Evolutionary conservation across 2,888 invertebrate genomes (phyloP).

Genomic region (Xylocampa areola): DNA sequence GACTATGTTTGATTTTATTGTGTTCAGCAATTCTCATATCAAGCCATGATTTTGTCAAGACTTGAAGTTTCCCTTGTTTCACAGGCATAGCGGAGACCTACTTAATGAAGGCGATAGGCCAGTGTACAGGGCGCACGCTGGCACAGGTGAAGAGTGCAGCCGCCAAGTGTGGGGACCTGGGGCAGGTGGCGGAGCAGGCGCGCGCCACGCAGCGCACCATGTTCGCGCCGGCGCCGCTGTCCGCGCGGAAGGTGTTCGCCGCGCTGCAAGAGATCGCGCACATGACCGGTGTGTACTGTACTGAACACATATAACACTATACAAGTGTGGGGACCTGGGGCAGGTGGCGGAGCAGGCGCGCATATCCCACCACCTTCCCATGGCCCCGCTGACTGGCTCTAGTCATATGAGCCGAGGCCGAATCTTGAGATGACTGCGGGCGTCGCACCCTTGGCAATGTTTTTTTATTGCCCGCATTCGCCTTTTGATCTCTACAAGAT

Average conservation of each 20-base stretch:
- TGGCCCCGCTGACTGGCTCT: slow-evolving; percentile 94
- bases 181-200: slow-evolving; percentile 96
- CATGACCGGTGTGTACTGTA: slow-evolving; percentile 91
- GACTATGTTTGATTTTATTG: too few species aligned
- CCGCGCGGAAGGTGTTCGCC: slow-evolving; percentile 93
- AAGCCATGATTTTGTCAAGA: neutral
- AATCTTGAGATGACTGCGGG: too few species aligned
- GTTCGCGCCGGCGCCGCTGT: slow-evolving; percentile 94
- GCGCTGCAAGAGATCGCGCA: slow-evolving; percentile 96
- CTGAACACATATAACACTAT: neutral
- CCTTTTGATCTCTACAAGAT: too few species aligned
- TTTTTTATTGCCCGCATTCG: too few species aligned
- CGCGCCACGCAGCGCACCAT: slow-evolving; percentile 93
- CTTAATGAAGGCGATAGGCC: slow-evolving; percentile 97
- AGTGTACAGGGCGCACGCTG: slow-evolving; percentile 95
- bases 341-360: slow-evolving; percentile 96
- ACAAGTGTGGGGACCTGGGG: slow-evolving; percentile 95
- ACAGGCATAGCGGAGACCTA: slow-evolving; percentile 98
- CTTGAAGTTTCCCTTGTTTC: too few species aligned
- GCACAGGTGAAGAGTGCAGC: slow-evolving; percentile 95
- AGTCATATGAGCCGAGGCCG: too few species aligned
- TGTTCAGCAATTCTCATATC: too few species aligned
- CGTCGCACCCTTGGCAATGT: too few species aligned
- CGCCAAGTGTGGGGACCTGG: slow-evolving; percentile 96
- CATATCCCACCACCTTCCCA: slow-evolving; percentile 93